Base-by-base conservation (phyloP, 92 coral and sea anemone species). In the Chrysogorgia sp. region DNA sequence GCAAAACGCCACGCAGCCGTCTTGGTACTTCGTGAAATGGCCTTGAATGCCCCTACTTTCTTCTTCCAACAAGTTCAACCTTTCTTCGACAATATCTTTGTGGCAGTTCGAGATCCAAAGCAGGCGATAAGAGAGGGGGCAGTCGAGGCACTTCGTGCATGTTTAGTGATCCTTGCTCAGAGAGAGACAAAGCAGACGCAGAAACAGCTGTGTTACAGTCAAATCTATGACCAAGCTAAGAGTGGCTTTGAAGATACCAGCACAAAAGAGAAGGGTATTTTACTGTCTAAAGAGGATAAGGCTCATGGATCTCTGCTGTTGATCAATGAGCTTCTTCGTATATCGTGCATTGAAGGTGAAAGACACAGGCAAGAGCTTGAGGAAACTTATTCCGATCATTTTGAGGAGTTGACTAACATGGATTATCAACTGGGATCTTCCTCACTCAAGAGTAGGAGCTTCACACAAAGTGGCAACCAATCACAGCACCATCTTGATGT, bases 41-140 rank as follows among this genome's bases (percentile, higher is more conserved):
- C 99, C 17, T 65, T 96, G 40, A 96, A 91, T 87, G 99, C 99
- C 7, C 99, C 97, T 17, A 96, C 99, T 19, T 96, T 96, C 85
- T 96, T 96, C 84, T 96, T 96, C 72, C 99, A 96, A 89, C 99
- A 96, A 96, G 92, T 96, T 3, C 99, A 96, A 19, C 99, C 92
- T 57, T 96, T 96, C 82, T 96, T 96, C 84, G 99, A 96, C 53
- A 96, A 88, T 76, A 96, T 96, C 64, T 91, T 92, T 47, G 88
- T 82, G 64, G 97, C 99, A 28, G 96, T 96, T 10, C 86, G 97
- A 15, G 99, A 96, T 33, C 99, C 97, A 1, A 96, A 96, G 97
- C 97, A 96, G 91, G 99, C 92, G 9, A 96, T 96, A 61, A 90
- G 99, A 29, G 99, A 96, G 75, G 99, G 97, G 32, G 99, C 99